These are phyloP conservation scores for Coptodon rendalli DNA, from an alignment of 2,113 vertebrate species.

Conservation along the genomic window DNA sequence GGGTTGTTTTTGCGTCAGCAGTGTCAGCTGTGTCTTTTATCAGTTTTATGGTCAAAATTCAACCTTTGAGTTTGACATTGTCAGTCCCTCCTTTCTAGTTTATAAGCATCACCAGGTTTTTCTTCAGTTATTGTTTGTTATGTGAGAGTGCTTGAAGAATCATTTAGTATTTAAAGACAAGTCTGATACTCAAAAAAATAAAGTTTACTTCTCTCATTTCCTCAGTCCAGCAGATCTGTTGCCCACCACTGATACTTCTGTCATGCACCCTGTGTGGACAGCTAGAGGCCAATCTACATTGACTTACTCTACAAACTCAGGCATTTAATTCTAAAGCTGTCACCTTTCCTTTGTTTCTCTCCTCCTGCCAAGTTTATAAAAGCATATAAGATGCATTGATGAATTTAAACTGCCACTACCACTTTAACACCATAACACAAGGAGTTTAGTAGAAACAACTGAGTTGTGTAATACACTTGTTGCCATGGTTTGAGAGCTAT, in stretches of 20 bases:
- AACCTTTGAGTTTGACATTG: neutral
- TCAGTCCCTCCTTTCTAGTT: neutral
- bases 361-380: neutral
- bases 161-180: neutral
- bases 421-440: neutral
- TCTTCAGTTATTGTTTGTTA: neutral
- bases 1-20: neutral
- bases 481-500: neutral
- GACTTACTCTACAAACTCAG: neutral
- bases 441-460: neutral
- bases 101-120: neutral
- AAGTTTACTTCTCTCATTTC: neutral
- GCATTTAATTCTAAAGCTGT: neutral
- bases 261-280: neutral
- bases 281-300: neutral
- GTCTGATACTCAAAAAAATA: neutral
- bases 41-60: neutral
- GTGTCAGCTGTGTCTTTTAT: neutral
- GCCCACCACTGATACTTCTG: neutral
- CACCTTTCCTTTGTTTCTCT: neutral
- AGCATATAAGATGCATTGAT: neutral
- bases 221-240: neutral
- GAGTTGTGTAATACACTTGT: neutral
- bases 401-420: neutral
- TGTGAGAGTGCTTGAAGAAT: neutral